A percentile compares a stretch with the other conserved stretches of the same genome.
phyloP scores from a whole-genome alignment of 2,888 invertebrate species.

The Melanchra persicariae region DNA sequence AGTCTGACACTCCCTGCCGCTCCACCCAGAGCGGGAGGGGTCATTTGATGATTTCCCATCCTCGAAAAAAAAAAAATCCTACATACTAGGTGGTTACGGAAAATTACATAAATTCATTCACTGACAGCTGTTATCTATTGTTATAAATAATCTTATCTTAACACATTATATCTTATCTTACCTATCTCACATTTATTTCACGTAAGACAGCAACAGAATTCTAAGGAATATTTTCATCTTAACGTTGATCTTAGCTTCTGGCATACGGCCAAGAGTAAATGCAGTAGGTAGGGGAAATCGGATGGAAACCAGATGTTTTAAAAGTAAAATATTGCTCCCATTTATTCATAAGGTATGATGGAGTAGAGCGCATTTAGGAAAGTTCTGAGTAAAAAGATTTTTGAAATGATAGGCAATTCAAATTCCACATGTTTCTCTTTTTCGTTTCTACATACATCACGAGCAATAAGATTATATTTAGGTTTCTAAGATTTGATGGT shows the following conservation, averaged over 20 bases:
- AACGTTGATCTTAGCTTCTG: slow-evolving; percentile 4
- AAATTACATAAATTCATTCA: slow-evolving; percentile 21
- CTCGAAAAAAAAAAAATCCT: no score
- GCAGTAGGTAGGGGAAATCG: slow-evolving; percentile 8
- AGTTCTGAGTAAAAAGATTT: background rate
- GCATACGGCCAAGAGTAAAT: slow-evolving; percentile 27
- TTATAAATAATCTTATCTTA: slow-evolving; percentile 20
- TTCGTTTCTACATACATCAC: background rate
- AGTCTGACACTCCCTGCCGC: no score
- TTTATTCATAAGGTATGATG: slow-evolving; percentile 1
- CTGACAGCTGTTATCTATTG: slow-evolving; percentile 31
- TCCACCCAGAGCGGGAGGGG: no score
- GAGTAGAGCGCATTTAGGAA: background rate
- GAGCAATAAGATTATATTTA: background rate
- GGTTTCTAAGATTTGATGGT: no score
- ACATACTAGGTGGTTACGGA: background rate
- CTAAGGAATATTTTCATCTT: background rate
- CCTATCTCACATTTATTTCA: slow-evolving; percentile 8
- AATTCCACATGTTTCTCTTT: background rate
- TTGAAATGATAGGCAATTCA: background rate
- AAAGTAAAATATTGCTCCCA: slow-evolving; percentile 42
- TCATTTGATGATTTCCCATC: no score
- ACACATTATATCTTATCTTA: slow-evolving; percentile 15
- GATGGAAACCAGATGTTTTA: slow-evolving; percentile 32
- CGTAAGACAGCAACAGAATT: background rate